Percentiles rank a stretch among this genome's conserved stretches.
Conservation (phyloP, 2,888 invertebrate genomes). For the Metalampra italica region DNA sequence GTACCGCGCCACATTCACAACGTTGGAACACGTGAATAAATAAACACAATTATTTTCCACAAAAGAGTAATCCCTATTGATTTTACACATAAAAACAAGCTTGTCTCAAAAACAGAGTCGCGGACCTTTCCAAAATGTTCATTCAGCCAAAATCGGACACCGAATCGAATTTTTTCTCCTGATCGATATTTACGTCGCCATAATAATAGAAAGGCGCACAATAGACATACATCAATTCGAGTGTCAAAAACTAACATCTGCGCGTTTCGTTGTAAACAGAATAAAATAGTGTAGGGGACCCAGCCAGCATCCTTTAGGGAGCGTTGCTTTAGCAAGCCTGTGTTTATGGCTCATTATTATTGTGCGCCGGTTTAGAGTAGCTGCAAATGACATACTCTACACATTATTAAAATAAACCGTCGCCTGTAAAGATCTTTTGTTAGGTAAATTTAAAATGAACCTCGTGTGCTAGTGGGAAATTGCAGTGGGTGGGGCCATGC, state of each 20-base stretch:
- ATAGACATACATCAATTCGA: conserved; percentile 74
- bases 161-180: conserved; percentile 53
- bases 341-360: conserved; percentile 76
- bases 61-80: conserved; percentile 71
- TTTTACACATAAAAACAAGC: conserved; percentile 57
- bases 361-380: conserved; percentile 67
- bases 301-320: conserved; percentile 59
- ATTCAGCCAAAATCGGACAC: conserved; percentile 56
- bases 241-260: conserved; percentile 79
- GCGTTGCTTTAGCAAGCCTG: conserved; percentile 54
- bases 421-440: conserved; percentile 57
- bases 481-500: conserved; percentile 41
- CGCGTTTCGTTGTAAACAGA: conserved; percentile 70
- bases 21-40: conserved; percentile 73
- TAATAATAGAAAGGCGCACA: conserved; percentile 62
- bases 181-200: conserved; percentile 59
- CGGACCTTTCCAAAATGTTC: conserved; percentile 47
- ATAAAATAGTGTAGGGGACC: conserved; percentile 60
- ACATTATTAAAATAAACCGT: conserved; percentile 70
- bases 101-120: conserved; percentile 48
- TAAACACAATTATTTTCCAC: conserved; percentile 74
- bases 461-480: conserved; percentile 39
- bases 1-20: conserved; percentile 67
- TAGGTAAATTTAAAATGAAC: conserved; percentile 57
- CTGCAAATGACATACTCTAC: conserved; percentile 72